Base-by-base conservation (phyloP, 2,888 invertebrate species). In the Microplitis manilae region DNA sequence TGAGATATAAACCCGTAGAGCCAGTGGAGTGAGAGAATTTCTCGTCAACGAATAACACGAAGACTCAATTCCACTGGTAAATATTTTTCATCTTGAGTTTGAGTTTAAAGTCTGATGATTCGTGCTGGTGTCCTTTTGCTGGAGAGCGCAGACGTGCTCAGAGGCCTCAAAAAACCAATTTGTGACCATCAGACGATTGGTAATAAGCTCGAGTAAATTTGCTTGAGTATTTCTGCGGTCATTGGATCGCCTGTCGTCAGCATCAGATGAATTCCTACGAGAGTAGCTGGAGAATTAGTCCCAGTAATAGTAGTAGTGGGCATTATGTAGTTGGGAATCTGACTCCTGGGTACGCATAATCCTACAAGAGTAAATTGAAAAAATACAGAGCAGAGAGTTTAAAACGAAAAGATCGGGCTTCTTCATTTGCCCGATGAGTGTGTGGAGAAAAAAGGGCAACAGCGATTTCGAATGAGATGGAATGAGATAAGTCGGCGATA, bases 171-270 rank as follows among this genome's bases (percentile, higher is more conserved):
- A 83, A 81, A 83, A 87, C 87, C 88, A 89, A 89, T 89, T 89
- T 89, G 88, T 87, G 88, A 89, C 88, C 87, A 88, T 88, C 62
- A 88, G 86, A 86, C 86, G 87, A 89, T 89, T 86, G 87, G 87
- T 88, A 89, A 89, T 88, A 89, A 88, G 87, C 85, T 83, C 84
- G 85, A 87, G 86, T 87, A 86, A 86, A 88, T 88, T 88, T 88
- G 88, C 86, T 86, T 86, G 85, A 87, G 84, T 87, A 87, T 88
- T 89, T 88, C 87, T 87, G 86, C 85, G 86, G 86, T 86, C 87
- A 85, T 87, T 86, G 87, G 86, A 84, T 85, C 86, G 13, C 5
- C 86, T 87, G 88, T 88, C 88, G 88, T 88, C 87, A n/a, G 69
- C 65, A 62, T 77, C 76, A 71, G 79, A 71, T 40, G 39, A 71